Base-by-base conservation (phyloP, 2,888 invertebrate species). In the Brassicogethes aeneus region DNA sequence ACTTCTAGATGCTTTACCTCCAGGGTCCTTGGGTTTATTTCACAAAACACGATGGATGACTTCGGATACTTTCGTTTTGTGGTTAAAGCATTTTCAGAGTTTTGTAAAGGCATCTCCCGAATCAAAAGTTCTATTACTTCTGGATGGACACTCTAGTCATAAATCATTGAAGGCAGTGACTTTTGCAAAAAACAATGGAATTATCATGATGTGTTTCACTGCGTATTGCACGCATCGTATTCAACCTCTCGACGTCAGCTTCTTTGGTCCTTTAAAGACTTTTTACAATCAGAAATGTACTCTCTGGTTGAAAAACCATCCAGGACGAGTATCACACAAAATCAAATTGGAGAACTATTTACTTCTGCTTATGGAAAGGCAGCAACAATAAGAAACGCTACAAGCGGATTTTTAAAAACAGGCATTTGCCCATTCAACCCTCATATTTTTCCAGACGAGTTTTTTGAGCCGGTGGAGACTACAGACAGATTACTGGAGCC, bases 261-360 rank as follows among this genome's bases (percentile, higher is more conserved):
- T 42, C 34, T 44, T 16, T 42, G 34, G 33, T 36, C 37, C 42
- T 2, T 34, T 44, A 36, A 44, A 39, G 39, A 42, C 36, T 16
- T 37, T 30, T 29, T 44, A 39, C 30, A 39, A 42, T 39, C 32
- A 43, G 15, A 39, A 42, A 39, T 42, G 39, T 32, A 32, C 37
- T 34, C 16, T 33, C 10, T 42, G 32, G 39, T 29, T 39, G 36
- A 41, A 41, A 36, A 42, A 42, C 34, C 39, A 44, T 16, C 32
- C 39, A 14, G 40, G 40, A 15, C 31, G 36, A 30, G 36, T 30
- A 39, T 39, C 30, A 39, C 32, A 39, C 37, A 39, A 16, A 29
- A 42, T 39, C 37, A 44, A 39, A 38, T 44, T 16, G 42, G 31
- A 17, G 41, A 40, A 41, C 38, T 40, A 33, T 44, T 46, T 16